Evolutionary conservation across 2,888 invertebrate genomes (phyloP).

Genomic region (Ethmia dodecea): DNA sequence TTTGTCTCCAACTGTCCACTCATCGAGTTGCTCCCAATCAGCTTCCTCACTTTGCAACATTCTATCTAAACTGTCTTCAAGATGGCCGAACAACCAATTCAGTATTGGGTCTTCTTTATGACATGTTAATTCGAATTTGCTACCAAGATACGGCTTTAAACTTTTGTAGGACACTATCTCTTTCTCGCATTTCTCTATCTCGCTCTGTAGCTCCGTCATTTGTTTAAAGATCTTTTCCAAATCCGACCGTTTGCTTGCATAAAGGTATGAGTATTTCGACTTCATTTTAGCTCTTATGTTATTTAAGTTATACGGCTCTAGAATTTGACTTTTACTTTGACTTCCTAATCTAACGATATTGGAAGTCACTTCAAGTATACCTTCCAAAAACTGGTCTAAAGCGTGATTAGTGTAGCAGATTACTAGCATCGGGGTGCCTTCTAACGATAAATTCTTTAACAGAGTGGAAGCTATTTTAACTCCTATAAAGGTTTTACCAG

Average conservation of each 20-base stretch:
- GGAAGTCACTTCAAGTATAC: slow-evolving; percentile 76
- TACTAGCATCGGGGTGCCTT: slow-evolving; percentile 82
- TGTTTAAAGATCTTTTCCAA: slow-evolving; percentile 46
- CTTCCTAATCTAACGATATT: slow-evolving; percentile 83
- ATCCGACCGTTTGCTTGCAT: slow-evolving; percentile 43
- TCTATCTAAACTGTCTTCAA: slow-evolving; percentile 24
- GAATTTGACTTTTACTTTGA: slow-evolving; percentile 78
- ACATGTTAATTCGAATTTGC: slow-evolving; percentile 33
- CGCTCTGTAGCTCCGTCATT: slow-evolving; percentile 52
- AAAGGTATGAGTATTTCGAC: slow-evolving; percentile 54
- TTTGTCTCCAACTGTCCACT: slow-evolving; percentile 22
- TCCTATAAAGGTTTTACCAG: slow-evolving; percentile 90
- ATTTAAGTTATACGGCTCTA: slow-evolving; percentile 73
- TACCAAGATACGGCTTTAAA: slow-evolving; percentile 38
- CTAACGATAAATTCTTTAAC: slow-evolving; percentile 77
- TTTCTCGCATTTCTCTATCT: slow-evolving; percentile 59
- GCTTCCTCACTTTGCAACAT: slow-evolving; percentile 18
- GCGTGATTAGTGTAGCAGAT: slow-evolving; percentile 93
- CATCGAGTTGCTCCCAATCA: slow-evolving; percentile 33
- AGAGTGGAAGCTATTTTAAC: slow-evolving; percentile 84
- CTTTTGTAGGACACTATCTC: slow-evolving; percentile 47
- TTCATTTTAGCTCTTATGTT: slow-evolving; percentile 48
- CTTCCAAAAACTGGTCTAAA: slow-evolving; percentile 90
- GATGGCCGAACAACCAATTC: slow-evolving; percentile 51
- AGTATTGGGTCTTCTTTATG: slow-evolving; percentile 48